A percentile compares a stretch with the other conserved stretches of the same genome.
Evolutionary conservation across 1,140 invertebrate genomes (phyloP).

Genomic region (Maniola jurtina): DNA sequence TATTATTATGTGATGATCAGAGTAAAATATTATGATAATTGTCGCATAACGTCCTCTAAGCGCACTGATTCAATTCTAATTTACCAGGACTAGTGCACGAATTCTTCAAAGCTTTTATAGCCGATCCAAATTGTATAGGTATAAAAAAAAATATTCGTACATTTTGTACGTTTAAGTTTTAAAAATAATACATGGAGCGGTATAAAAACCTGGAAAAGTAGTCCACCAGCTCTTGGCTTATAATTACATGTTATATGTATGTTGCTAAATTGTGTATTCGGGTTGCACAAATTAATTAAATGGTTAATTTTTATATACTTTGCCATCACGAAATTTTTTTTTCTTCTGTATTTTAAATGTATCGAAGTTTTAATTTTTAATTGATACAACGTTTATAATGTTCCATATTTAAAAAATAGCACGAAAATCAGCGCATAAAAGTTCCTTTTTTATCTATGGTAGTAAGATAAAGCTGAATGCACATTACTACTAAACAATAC

Average conservation of each 20-base stretch:
- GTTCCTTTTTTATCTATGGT: conserved; percentile 31
- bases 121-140: neutral
- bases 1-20: conserved; percentile 39
- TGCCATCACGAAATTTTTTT: conserved; percentile 12
- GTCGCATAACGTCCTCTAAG: conserved; percentile 62
- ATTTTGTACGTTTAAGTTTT: neutral
- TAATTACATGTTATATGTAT: neutral
- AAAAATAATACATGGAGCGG: neutral
- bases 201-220: neutral
- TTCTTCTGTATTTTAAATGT: conserved; percentile 1
- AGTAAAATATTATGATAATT: conserved; percentile 57
- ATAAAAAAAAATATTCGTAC: neutral
- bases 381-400: conserved; percentile 27
- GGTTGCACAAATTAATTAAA: neutral
- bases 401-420: conserved; percentile 47
- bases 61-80: conserved; percentile 54
- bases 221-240: neutral
- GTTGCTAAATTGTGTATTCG: neutral
- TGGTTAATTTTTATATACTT: conserved; percentile 13
- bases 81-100: neutral
- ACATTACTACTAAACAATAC: neutral
- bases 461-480: conserved; percentile 15
- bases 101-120: neutral
- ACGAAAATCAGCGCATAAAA: conserved; percentile 45
- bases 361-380: conserved; percentile 33